Conservation (phyloP, 2,797 vertebrate genomes). For the Crenichthys baileyi region DNA sequence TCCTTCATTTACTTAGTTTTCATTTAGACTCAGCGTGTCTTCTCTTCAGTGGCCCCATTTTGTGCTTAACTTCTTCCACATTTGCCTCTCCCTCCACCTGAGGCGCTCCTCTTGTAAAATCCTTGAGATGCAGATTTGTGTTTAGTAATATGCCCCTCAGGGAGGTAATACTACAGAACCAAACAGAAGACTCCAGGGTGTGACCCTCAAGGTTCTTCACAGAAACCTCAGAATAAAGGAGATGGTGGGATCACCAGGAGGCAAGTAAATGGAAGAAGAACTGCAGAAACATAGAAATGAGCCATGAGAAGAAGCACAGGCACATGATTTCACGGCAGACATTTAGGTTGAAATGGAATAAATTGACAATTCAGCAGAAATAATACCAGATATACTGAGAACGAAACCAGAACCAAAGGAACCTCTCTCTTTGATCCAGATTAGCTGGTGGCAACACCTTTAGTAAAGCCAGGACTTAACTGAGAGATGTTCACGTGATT, state of each 20-base stretch:
- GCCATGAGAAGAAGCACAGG: background rate
- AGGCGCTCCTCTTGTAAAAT: conserved; percentile 3
- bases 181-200: background rate
- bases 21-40: background rate
- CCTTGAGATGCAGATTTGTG: conserved; percentile 19
- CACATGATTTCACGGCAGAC: too few relatives aligned
- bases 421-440: conserved; percentile 27
- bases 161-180: conserved; percentile 12
- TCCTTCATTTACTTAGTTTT: background rate
- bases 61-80: background rate
- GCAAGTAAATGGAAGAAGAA: background rate
- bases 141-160: conserved; percentile 7
- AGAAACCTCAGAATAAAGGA: background rate
- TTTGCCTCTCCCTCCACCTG: background rate
- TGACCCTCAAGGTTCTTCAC: too few relatives aligned
- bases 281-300: background rate
- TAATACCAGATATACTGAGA: background rate
- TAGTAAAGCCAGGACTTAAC: conserved; percentile 63
- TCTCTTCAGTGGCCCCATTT: background rate
- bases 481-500: conserved; percentile 53
- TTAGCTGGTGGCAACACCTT: conserved; percentile 31
- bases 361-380: background rate
- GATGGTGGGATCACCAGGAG: background rate
- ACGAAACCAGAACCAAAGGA: background rate
- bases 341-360: background rate